Percentiles rank a stretch among this genome's conserved stretches.
These are phyloP conservation scores for Manis pentadactyla DNA, from an alignment of 2,797 vertebrate species.

Conservation along the genomic window DNA sequence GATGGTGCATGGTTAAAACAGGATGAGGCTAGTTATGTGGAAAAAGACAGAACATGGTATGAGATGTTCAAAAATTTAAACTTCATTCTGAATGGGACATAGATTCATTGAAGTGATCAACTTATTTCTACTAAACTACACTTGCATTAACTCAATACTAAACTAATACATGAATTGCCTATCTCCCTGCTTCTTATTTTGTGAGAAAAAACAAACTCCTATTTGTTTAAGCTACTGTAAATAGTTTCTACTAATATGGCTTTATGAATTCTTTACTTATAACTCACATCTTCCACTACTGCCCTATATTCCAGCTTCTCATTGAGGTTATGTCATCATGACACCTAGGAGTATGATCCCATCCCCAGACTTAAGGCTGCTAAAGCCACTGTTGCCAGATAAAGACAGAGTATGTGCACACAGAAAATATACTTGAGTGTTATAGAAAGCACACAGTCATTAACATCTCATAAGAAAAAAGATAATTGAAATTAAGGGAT, in stretches of 20 bases:
- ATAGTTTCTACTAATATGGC: not conserved
- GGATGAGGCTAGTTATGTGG: not conserved
- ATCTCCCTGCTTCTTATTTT: not conserved
- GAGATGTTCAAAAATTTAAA: not conserved
- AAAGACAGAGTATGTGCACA: not conserved
- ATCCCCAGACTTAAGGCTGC: not conserved
- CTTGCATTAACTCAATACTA: not conserved
- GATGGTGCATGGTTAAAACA: not conserved
- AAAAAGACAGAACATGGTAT: not conserved
- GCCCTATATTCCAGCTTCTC: not conserved
- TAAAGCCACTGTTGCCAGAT: not conserved
- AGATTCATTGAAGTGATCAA: not conserved
- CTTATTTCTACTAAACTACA: not conserved
- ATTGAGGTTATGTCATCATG: not conserved
- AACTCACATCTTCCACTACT: not conserved
- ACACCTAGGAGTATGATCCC: not conserved
- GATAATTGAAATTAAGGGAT: not conserved
- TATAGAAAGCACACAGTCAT: not conserved
- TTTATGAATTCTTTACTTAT: not conserved
- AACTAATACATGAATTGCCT: not conserved
- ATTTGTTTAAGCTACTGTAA: slow-evolving; percentile 20
- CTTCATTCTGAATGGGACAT: not conserved
- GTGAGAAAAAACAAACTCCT: not conserved
- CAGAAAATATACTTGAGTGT: not conserved
- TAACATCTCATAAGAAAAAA: not conserved